phyloP scores from a whole-genome alignment of 2,113 vertebrate genomes.

The Datnioides undecimradiatus region DNA sequence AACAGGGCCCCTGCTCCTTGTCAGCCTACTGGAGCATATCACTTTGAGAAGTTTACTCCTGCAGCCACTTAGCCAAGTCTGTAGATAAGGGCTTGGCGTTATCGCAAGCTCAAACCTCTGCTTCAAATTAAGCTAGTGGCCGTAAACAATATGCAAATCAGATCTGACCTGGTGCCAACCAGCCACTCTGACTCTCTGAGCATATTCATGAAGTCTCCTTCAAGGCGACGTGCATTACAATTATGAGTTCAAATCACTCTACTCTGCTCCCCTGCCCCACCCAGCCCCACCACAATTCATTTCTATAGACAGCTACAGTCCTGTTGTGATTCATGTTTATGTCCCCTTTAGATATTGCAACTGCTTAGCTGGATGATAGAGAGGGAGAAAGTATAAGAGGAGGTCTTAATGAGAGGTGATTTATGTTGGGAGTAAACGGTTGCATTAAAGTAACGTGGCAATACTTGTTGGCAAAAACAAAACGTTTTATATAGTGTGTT shows the following conservation, averaged over 20 bases:
- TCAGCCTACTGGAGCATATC: slow-evolving; percentile 36
- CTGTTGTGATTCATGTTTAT: slow-evolving; percentile 69
- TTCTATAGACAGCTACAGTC: slow-evolving; percentile 47
- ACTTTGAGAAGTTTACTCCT: slow-evolving; percentile 62
- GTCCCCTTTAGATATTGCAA: slow-evolving; percentile 63
- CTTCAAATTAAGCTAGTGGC: slow-evolving; percentile 73
- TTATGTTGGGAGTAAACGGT: slow-evolving; percentile 33
- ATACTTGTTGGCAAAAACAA: slow-evolving; percentile 3
- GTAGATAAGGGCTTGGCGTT: slow-evolving; percentile 46
- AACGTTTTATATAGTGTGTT: slow-evolving; percentile 1
- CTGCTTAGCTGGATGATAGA: slow-evolving; percentile 26
- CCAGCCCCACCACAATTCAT: slow-evolving; percentile 50
- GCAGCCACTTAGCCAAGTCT: slow-evolving; percentile 41
- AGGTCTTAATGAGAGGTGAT: slow-evolving; percentile 42
- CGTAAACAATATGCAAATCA: slow-evolving; percentile 78
- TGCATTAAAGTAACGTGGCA: not conserved
- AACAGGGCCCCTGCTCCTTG: slow-evolving; percentile 12
- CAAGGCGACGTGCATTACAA: slow-evolving; percentile 62
- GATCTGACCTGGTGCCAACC: slow-evolving; percentile 70
- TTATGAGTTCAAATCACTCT: slow-evolving; percentile 71
- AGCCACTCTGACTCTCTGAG: slow-evolving; percentile 64
- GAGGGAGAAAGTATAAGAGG: not conserved
- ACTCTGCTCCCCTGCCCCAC: slow-evolving; percentile 2
- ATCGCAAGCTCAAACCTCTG: slow-evolving; percentile 52
- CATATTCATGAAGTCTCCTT: slow-evolving; percentile 70